Evolutionary conservation across 1,140 invertebrate genomes (phyloP).

Genomic region (Phocides pigmalion): DNA sequence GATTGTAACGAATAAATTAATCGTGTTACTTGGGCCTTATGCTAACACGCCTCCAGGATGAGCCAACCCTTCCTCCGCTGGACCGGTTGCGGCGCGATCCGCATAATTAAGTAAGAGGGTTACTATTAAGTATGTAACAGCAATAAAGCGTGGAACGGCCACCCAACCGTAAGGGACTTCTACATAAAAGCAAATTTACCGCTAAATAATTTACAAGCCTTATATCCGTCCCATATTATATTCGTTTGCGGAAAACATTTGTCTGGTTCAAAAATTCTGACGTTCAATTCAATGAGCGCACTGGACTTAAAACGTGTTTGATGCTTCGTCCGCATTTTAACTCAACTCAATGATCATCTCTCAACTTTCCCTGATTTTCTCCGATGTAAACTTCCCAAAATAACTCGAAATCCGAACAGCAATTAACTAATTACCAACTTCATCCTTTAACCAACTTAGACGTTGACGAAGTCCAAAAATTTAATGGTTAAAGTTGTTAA

Average conservation of each 20-base stretch:
- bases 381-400: constrained; percentile 40
- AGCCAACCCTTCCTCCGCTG: constrained; percentile 50
- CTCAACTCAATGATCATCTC: constrained; percentile 25
- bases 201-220: constrained; percentile 57
- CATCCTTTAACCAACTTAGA: constrained; percentile 20
- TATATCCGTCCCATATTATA: constrained; percentile 39
- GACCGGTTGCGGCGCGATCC: constrained; percentile 55
- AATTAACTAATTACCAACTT: constrained; percentile 52
- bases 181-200: constrained; percentile 60
- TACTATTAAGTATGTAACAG: constrained; percentile 78
- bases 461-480: constrained; percentile 17
- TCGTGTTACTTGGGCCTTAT: constrained; percentile 58
- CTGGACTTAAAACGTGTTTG: constrained; percentile 28
- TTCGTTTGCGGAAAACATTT: constrained; percentile 35
- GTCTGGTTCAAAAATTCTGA: constrained; percentile 3
- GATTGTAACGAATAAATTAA: constrained; percentile 60
- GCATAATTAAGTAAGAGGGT: constrained; percentile 80
- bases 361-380: constrained; percentile 36
- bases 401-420: constrained; percentile 47
- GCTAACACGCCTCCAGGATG: constrained; percentile 53
- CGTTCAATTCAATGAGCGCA: constrained; percentile 28
- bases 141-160: constrained; percentile 60
- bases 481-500: constrained; percentile 6
- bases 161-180: constrained; percentile 51
- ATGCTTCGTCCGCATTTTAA: constrained; percentile 22